A percentile compares a stretch with the other conserved stretches of the same genome.
phyloP scores from a whole-genome alignment of 2,113 vertebrate species.

The Terrapene triunguis region DNA sequence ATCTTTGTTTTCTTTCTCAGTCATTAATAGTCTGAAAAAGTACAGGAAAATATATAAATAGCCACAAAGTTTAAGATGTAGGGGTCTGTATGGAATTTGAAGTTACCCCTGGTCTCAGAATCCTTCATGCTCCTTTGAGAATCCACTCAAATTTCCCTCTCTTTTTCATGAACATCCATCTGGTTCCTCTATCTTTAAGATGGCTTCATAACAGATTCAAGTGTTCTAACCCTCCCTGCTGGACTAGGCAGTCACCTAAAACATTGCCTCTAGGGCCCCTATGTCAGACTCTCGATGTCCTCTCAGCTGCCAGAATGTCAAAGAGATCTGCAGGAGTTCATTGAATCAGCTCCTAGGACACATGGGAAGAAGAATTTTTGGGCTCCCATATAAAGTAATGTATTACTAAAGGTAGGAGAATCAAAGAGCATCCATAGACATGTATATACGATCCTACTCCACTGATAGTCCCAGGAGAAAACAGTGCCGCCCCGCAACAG shows the following conservation, averaged over 20 bases:
- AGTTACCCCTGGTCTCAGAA: conserved; percentile 48
- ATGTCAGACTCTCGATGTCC: neutral
- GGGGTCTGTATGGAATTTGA: conserved; percentile 10
- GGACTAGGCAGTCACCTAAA: neutral
- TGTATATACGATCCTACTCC: neutral
- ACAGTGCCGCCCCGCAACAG: neutral
- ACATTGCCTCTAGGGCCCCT: neutral
- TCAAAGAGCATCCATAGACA: neutral
- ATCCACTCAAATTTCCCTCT: neutral
- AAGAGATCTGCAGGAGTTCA: fast-evolving
- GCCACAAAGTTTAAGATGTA: conserved; percentile 32
- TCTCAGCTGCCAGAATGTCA: neutral
- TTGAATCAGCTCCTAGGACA: neutral
- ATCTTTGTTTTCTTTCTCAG: neutral
- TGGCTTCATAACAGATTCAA: neutral
- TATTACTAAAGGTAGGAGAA: neutral
- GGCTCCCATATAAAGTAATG: neutral
- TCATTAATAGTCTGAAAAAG: conserved; percentile 58
- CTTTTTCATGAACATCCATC: conserved; percentile 31
- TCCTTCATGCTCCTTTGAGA: neutral
- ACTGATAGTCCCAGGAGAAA: neutral
- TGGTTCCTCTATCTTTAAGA: conserved; percentile 15
- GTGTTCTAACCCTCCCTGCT: neutral
- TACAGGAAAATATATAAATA: conserved; percentile 59
- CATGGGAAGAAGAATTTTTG: neutral